Base-by-base conservation (phyloP, 2,888 invertebrate species). In the Micoletzkya japonica region DNA sequence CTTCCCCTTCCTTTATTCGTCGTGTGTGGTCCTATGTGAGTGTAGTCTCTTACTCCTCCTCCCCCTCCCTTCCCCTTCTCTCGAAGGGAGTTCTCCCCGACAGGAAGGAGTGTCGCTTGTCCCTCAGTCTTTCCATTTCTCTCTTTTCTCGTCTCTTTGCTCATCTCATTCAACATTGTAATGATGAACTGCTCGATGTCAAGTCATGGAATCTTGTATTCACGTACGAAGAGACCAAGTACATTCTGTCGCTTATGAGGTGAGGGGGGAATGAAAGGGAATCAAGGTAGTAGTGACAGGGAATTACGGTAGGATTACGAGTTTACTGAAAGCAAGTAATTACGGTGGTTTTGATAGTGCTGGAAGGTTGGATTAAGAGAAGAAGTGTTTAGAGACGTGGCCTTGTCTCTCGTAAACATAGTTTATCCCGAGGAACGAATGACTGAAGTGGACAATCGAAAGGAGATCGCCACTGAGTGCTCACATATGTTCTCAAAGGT, bases 381-480 rank as follows among this genome's bases (percentile, higher is more conserved):
- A 44, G 44, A 44, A 44, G 44, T n/a, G n/a, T n/a, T n/a, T n/a
- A 61, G 61, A 32, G 61, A 61, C 30, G 32, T 61, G 28, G 61
- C 34, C 26, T 49, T 61, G 7, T n/a, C n/a, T 49, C 61, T 61
- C 20, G 24, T 61, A 6, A 49, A 39, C 28, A 61, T 61, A 14
- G 61, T 61, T 0, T 44, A 49, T 49, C 61, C 61, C 10, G 49
- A 61, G 20, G 61, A 61, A 10, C 26, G 32, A 61, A 14, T 61
- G 32, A 61, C 7, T 61, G 61, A 49, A 61, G 49, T 61, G 39
- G 61, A 61, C 28, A 49, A 61, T 20, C 39, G 61, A 61, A 61
- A 34, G 14, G 24, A 28, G 30, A 61, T n/a, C n/a, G 61, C 61
- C n/a, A 34, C 39, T 10, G 60, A 60, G 4, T 60, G 60, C 24